Base-by-base conservation (phyloP, 2,797 vertebrate genomes). In the Lophius americanus region DNA sequence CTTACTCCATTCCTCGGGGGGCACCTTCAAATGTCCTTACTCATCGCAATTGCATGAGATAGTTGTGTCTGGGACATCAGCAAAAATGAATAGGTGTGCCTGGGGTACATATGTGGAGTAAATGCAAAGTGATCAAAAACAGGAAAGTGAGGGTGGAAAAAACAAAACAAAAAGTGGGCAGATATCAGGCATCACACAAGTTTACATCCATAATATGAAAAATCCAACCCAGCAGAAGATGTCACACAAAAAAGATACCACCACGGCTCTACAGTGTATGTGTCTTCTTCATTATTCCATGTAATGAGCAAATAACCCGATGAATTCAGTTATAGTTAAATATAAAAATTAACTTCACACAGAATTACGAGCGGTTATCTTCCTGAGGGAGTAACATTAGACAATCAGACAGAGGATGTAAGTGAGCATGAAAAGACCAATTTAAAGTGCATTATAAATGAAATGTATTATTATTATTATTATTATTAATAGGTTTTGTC, bases 361-460 rank as follows among this genome's bases (percentile, higher is more conserved):
- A 37, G 53, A 72, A 64, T 58, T 64, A 63, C 70, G 59, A 71
- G 84, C 75, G 76, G 64, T 69, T 68, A 72, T 54, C 35, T 52
- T 66, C 68, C 57, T 64, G 11, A 44, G 59, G 79, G 72, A 41
- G 36, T 74, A 84, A 85, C 62, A 48, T 68, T 72, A 67, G 61
- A 84, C 54, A 56, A 85, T 79, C 73, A 76, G 80, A 84, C 84
- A 81, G 82, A 68, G 72, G 79, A 81, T 82, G 73, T 59, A 79
- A 88, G 75, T 41, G 65, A 83, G 75, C 76, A 77, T 83, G 79
- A 79, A 59, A 82, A 88, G 76, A 64, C 70, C 81, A 81, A n/a
- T n/a, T n/a, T n/a, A n/a, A n/a, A n/a, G n/a, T n/a, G n/a, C n/a
- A n/a, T n/a, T n/a, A n/a, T n/a, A n/a, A n/a, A n/a, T n/a, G n/a